phyloP scores from a whole-genome alignment of 2,797 vertebrate genomes.

The Semotilus atromaculatus region DNA sequence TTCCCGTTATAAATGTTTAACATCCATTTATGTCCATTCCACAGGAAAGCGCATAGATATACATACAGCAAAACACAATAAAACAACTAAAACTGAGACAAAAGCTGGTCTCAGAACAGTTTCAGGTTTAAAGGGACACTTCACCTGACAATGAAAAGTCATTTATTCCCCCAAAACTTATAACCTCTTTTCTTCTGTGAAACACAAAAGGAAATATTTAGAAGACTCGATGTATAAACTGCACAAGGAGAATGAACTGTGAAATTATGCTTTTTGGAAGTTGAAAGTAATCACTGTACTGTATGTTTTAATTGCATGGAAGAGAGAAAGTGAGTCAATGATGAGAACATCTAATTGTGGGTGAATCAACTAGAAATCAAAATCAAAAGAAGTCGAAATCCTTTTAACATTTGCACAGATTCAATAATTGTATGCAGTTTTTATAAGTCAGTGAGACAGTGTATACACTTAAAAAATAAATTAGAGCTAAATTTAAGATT shows the following conservation, averaged over 20 bases:
- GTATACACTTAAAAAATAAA: not conserved
- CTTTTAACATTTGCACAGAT: not conserved
- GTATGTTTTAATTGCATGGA: not conserved
- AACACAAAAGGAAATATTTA: not conserved
- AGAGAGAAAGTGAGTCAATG: not conserved
- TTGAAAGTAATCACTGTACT: not conserved
- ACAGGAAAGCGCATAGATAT: not conserved
- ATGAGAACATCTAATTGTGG: too few species aligned
- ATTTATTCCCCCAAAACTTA: not conserved
- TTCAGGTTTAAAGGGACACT: not conserved
- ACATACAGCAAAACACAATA: not conserved
- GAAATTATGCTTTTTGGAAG: not conserved
- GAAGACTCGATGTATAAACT: not conserved
- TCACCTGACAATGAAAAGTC: not conserved
- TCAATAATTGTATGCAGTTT: not conserved
- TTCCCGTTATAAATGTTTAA: constrained; percentile 6
- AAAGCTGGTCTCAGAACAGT: not conserved
- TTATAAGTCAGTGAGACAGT: not conserved
- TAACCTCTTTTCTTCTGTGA: not conserved
- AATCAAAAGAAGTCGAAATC: not conserved
- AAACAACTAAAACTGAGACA: not conserved
- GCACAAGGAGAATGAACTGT: not conserved
- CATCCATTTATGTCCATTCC: constrained; percentile 24
- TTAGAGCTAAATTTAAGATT: not conserved
- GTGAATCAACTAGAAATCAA: too few species aligned